phyloP scores from a whole-genome alignment of 2,888 invertebrate species.

The Brenthis ino region DNA sequence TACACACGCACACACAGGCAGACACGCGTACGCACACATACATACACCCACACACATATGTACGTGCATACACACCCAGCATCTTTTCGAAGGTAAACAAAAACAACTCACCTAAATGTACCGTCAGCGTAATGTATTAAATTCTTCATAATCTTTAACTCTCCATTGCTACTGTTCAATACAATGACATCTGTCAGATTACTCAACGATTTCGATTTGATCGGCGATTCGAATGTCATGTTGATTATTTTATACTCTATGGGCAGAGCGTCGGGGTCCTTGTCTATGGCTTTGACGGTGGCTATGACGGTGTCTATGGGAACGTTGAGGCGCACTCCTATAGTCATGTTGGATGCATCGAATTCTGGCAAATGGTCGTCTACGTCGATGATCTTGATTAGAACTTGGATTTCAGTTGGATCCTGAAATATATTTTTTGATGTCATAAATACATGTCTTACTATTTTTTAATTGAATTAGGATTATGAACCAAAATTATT shows the following conservation, averaged over 20 bases:
- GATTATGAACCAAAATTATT: background rate
- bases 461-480: background rate
- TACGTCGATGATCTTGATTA: constrained; percentile 85
- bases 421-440: constrained; percentile 72
- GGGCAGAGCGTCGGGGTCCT: constrained; percentile 85
- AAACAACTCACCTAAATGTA: constrained; percentile 77
- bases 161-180: constrained; percentile 86
- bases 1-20: no score
- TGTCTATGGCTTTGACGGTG: constrained; percentile 85
- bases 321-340: constrained; percentile 89
- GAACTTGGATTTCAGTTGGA: constrained; percentile 85
- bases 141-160: constrained; percentile 86
- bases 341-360: constrained; percentile 82
- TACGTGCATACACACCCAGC: no score
- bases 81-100: background rate
- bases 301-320: constrained; percentile 87
- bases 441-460: no score
- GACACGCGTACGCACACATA: no score
- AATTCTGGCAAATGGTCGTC: constrained; percentile 90
- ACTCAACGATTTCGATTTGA: constrained; percentile 65
- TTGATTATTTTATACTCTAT: constrained; percentile 85
- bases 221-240: constrained; percentile 80
- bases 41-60: no score
- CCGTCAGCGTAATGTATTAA: constrained; percentile 86
- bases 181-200: constrained; percentile 82